phyloP scores from a whole-genome alignment of 2,888 invertebrate species.

The Parnassius smintheus region DNA sequence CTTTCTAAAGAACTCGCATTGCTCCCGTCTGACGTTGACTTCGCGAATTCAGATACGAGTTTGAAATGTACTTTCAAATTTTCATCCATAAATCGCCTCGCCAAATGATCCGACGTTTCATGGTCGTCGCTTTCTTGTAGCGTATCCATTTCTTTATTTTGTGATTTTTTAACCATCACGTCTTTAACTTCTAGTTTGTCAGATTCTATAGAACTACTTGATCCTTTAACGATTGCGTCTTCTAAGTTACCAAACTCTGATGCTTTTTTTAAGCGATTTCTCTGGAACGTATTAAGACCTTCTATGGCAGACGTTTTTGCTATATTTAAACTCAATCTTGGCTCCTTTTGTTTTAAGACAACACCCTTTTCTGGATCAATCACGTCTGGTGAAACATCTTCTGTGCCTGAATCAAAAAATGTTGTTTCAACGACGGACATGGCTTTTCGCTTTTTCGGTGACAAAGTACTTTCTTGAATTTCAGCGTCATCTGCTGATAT shows the following conservation, averaged over 20 bases:
- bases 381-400: constrained; percentile 71
- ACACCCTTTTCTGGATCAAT: constrained; percentile 61
- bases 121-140: constrained; percentile 56
- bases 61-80: constrained; percentile 74
- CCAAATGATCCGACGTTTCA: constrained; percentile 72
- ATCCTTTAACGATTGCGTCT: constrained; percentile 85
- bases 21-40: constrained; percentile 73
- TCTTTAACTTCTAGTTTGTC: constrained; percentile 56
- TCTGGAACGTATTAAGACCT: constrained; percentile 85
- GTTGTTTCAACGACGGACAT: constrained; percentile 77
- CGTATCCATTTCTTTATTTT: constrained; percentile 44
- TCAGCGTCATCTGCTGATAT: constrained; percentile 82
- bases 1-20: constrained; percentile 68
- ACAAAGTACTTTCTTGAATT: constrained; percentile 64
- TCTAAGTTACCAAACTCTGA: constrained; percentile 89
- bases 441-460: constrained; percentile 85
- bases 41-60: constrained; percentile 73
- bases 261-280: constrained; percentile 85
- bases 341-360: constrained; percentile 77
- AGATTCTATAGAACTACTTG: constrained; percentile 69
- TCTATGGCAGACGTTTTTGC: constrained; percentile 81
- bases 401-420: constrained; percentile 67
- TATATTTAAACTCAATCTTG: constrained; percentile 77
- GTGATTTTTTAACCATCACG: constrained; percentile 39
- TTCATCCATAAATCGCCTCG: constrained; percentile 73